These are phyloP conservation scores for Nestor notabilis DNA, from an alignment of 2,113 vertebrate species.

Conservation along the genomic window DNA sequence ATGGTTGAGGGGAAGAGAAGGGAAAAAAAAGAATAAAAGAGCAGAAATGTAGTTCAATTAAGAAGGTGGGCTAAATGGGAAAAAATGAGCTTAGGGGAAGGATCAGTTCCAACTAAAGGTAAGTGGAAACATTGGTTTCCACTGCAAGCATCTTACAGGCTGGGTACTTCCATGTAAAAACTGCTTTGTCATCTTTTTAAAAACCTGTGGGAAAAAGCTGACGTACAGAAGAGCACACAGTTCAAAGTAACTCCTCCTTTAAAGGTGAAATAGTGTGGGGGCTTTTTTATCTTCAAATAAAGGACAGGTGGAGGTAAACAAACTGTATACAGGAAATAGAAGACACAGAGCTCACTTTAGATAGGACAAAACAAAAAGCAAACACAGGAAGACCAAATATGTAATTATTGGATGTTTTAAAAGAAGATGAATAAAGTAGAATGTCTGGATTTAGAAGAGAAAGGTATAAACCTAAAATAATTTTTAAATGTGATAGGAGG, in stretches of 20 bases:
- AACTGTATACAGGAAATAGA: not conserved
- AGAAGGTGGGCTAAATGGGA: not conserved
- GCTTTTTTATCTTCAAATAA: not conserved
- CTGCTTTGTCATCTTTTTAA: not conserved
- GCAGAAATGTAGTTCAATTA: not conserved
- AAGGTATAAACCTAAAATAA: not conserved
- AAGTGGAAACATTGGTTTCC: not conserved
- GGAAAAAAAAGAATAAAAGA: not conserved
- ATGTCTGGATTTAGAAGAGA: not conserved
- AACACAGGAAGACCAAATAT: not conserved
- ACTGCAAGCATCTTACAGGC: not conserved
- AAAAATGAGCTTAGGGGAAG: not conserved
- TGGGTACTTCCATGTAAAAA: not conserved
- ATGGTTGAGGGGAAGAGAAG: rapidly evolving
- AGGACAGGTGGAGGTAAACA: not conserved
- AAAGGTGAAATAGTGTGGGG: not conserved
- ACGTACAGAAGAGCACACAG: not conserved
- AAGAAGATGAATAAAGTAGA: not conserved
- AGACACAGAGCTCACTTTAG: not conserved
- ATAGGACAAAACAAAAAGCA: not conserved
- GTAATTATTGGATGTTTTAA: not conserved
- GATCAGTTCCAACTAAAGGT: not conserved
- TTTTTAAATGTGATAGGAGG: not conserved
- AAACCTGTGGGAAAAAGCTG: not conserved
- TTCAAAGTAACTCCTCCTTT: not conserved